phyloP scores from a whole-genome alignment of 2,113 vertebrate genomes.

The Sminthopsis crassicaudata region DNA sequence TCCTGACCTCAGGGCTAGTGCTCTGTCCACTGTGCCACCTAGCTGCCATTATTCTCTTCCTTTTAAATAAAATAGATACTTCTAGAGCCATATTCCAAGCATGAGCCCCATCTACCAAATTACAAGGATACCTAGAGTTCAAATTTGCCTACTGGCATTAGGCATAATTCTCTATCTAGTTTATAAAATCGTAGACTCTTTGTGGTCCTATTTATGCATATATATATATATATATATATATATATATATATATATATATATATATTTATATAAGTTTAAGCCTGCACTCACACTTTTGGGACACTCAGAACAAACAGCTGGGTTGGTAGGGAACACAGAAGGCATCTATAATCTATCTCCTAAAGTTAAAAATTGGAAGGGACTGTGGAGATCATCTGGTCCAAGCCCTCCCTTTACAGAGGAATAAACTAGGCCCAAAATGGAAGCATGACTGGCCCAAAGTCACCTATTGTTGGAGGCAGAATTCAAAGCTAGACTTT shows the following conservation, averaged over 20 bases:
- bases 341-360: neutral
- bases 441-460: neutral
- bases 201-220: neutral
- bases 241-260: neutral
- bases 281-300: neutral
- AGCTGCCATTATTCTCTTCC: too few species aligned
- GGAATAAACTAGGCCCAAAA: neutral
- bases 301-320: neutral
- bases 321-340: neutral
- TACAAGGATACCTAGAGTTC: neutral
- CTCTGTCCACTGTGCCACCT: too few species aligned
- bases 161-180: neutral
- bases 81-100: neutral
- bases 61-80: neutral
- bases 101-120: neutral
- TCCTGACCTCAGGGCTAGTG: too few species aligned
- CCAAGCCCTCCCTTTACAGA: neutral
- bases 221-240: too few species aligned
- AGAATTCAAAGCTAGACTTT: neutral
- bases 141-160: neutral
- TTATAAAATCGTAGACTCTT: neutral
- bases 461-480: neutral
- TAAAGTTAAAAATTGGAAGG: neutral
- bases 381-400: neutral
- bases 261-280: neutral